Percentiles rank a stretch among this genome's conserved stretches.
These are phyloP conservation scores for Caiman crocodilus DNA, from an alignment of 2,797 vertebrate genomes.

Conservation along the genomic window DNA sequence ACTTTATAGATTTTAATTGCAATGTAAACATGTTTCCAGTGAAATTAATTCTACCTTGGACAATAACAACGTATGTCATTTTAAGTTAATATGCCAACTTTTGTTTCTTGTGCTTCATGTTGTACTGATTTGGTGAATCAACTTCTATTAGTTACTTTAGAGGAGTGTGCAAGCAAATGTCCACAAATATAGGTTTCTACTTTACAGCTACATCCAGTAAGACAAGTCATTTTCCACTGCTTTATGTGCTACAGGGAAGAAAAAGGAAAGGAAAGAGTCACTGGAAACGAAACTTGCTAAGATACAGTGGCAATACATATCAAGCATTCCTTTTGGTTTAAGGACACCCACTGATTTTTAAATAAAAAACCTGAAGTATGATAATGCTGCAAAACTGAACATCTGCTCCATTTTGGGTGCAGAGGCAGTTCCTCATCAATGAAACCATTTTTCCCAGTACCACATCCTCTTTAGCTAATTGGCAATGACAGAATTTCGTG, in stretches of 20 bases:
- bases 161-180: background rate
- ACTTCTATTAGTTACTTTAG: slow-evolving; percentile 5
- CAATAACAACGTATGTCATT: background rate
- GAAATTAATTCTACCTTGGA: background rate
- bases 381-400: background rate
- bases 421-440: background rate
- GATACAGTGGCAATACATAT: background rate
- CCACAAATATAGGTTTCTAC: background rate
- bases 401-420: background rate
- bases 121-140: background rate
- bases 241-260: slow-evolving; percentile 1
- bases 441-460: background rate
- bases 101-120: background rate
- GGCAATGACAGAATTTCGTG: background rate
- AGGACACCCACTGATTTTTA: background rate
- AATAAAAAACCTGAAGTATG: background rate
- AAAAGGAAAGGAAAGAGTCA: slow-evolving; percentile 9
- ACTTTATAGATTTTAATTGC: background rate
- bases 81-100: background rate
- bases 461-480: background rate
- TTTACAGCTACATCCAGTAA: background rate
- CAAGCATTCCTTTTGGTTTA: background rate
- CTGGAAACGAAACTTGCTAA: background rate
- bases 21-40: background rate
- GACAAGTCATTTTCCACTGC: background rate